Percentiles rank a stretch among this genome's conserved stretches.
phyloP scores from a whole-genome alignment of 1,140 invertebrate species.

The Caenorhabditis inopinata region DNA sequence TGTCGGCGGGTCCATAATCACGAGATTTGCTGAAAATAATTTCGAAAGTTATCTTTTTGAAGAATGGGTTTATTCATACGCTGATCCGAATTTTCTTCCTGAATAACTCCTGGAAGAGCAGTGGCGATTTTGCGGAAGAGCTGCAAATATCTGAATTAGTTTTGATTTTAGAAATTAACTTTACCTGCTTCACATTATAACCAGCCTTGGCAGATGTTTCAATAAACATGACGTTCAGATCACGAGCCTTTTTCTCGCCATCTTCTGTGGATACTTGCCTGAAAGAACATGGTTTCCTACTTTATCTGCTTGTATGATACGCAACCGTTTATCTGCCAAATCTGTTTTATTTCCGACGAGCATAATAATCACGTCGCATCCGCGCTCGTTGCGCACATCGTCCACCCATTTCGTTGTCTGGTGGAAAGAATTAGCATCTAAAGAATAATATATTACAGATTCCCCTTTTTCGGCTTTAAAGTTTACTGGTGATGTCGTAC shows the following conservation, averaged over 20 bases:
- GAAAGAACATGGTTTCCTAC: no score
- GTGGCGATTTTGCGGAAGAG: slow-evolving; percentile 94
- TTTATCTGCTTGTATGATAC: no score
- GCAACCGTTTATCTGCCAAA: slow-evolving; percentile 87
- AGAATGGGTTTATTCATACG: neutral
- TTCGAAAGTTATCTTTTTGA: no score
- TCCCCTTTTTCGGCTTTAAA: no score
- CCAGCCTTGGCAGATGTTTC: slow-evolving; percentile 92
- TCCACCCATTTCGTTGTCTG: slow-evolving; percentile 99
- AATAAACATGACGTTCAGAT: slow-evolving; percentile 99
- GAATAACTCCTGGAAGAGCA: slow-evolving; percentile 90
- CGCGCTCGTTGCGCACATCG: slow-evolving; percentile 96
- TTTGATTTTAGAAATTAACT: neutral
- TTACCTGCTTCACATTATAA: slow-evolving; percentile 92
- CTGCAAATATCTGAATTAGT: slow-evolving; percentile 62
- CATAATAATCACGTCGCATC: slow-evolving; percentile 99
- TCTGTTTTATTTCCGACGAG: slow-evolving; percentile 99
- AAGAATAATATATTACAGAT: neutral
- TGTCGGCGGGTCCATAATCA: slow-evolving; percentile 2
- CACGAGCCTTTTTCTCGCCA: slow-evolving; percentile 94
- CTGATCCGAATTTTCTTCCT: neutral
- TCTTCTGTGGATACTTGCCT: slow-evolving; percentile 89
- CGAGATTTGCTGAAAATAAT: slow-evolving; percentile 3
- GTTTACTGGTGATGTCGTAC: slow-evolving; percentile 95
- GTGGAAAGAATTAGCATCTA: slow-evolving; percentile 88